phyloP scores from a whole-genome alignment of 2,888 invertebrate species.

The Cephus pygmeus region DNA sequence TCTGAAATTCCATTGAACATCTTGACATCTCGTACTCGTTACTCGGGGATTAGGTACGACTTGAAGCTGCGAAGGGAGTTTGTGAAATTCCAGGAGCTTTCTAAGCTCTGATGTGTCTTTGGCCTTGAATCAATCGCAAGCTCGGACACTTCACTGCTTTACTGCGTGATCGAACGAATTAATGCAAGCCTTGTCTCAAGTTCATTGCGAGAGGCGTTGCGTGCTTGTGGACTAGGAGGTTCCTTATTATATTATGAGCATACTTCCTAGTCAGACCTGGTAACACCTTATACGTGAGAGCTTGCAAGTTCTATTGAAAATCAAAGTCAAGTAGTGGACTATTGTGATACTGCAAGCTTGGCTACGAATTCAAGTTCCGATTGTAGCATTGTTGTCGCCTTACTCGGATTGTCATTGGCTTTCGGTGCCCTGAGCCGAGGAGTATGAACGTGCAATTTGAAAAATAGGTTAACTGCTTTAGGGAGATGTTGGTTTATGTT shows the following conservation, averaged over 20 bases:
- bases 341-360: not conserved
- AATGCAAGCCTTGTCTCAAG: not conserved
- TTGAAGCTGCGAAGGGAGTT: not conserved
- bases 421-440: too few relatives aligned
- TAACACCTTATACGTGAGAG: not conserved
- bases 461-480: too few relatives aligned
- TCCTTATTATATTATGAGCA: slow-evolving; percentile 2
- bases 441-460: too few relatives aligned
- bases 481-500: too few relatives aligned
- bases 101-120: not conserved
- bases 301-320: not conserved
- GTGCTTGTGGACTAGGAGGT: not conserved
- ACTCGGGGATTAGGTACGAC: not conserved
- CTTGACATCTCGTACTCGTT: not conserved
- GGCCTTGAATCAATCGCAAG: not conserved
- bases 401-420: too few relatives aligned
- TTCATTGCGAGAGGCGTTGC: not conserved
- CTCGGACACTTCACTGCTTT: not conserved
- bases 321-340: not conserved
- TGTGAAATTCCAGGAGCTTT: not conserved
- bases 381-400: too few relatives aligned
- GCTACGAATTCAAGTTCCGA: too few relatives aligned
- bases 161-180: not conserved
- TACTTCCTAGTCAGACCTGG: not conserved
- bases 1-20: not conserved